These are phyloP conservation scores for Naso thynnoides DNA, from an alignment of 2,797 vertebrate genomes.

Conservation along the genomic window DNA sequence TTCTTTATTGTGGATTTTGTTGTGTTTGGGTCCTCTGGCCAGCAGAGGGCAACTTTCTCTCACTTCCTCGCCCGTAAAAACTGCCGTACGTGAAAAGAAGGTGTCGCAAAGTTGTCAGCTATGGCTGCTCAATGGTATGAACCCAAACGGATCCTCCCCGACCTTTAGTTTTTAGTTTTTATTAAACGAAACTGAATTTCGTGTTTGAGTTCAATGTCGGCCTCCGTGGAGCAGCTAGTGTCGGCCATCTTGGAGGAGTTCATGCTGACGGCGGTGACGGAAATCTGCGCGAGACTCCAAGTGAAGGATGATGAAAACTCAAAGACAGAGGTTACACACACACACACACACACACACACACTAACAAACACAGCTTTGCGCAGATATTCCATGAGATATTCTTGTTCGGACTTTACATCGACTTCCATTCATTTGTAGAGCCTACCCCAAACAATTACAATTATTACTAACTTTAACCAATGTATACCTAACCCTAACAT, in stretches of 20 bases:
- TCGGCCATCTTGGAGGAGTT: constrained; percentile 5
- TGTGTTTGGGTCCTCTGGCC: background rate
- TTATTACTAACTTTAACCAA: too few species aligned
- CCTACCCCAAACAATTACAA: too few species aligned
- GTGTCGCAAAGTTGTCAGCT: background rate
- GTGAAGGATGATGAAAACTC: background rate
- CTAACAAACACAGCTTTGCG: too few species aligned
- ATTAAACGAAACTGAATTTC: background rate
- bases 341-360: too few species aligned
- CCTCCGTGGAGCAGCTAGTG: background rate
- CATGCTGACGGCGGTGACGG: background rate
- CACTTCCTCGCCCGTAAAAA: background rate
- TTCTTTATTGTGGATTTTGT: too few species aligned
- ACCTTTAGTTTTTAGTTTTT: accelerated
- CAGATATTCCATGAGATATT: too few species aligned
- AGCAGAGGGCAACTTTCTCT: background rate
- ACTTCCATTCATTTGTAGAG: too few species aligned
- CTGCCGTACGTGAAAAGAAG: background rate
- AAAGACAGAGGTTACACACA: background rate
- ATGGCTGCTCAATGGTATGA: background rate
- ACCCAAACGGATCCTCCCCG: accelerated
- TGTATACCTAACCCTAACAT: too few species aligned
- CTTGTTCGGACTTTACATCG: too few species aligned
- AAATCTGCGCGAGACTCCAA: background rate
- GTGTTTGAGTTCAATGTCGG: background rate